Evolutionary conservation across 2,888 invertebrate species (phyloP), one percentile per base, ranked within the genome.

Genomic region (Spilosoma lubricipeda): DNA sequence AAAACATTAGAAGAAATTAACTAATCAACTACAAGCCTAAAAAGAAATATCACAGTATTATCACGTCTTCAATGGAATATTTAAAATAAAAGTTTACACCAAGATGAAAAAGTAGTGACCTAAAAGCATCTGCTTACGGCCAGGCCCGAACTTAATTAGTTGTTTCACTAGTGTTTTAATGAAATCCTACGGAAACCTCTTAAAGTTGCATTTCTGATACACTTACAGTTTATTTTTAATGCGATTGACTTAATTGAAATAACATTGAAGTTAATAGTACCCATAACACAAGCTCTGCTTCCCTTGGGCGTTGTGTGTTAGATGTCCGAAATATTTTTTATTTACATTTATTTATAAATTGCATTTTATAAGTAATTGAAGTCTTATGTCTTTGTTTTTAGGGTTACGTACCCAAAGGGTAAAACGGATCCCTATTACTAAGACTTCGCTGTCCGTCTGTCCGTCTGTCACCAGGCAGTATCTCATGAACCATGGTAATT

Each of bases 81-180:
- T 65, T 72, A 82, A 78, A 70, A 80, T 77, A 13, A 45, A 15
- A 45, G 18, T 45, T 1, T 11, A 39, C 39, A 39, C 39, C 39
- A 39, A 39, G 39, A 39, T 39, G 9, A 39, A 11, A 39, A 11
- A 39, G 11, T 11, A 39, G 11, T 39, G 75, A 76, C 71, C 73
- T 72, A 78, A 71, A 80, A 82, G 65, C 52, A 56, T 52, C 39
- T 65, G 39, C 27, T 23, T 23, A 13, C 42, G 63, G 68, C 73
- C 72, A 59, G 63, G 69, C 73, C 63, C 33, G 59, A 73, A 74
- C 71, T 82, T 82, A 82, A 84, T 84, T 84, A 84, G 77, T 65
- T 71, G 73, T 76, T 78, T 73, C 45, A 74, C 69, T 56, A 66
- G 68, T 42, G 75, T 72, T 76, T 77, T 72, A 74, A 52, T 74